Conservation (phyloP, 2,113 vertebrate species). For the Riparia riparia region DNA sequence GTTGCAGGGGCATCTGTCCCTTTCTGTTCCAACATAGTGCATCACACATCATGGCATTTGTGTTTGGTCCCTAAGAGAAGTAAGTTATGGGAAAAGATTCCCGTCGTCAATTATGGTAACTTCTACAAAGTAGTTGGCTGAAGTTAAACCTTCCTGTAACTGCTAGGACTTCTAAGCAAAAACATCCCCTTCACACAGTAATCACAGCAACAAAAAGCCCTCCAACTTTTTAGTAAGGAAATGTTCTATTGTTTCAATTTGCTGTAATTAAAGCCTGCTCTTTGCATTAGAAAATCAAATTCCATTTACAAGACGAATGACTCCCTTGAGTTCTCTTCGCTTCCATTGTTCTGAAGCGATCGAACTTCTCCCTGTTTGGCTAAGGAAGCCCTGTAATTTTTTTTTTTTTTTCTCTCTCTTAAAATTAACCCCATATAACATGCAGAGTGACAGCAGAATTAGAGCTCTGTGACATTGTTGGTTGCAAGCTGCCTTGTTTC, state of each 20-base stretch:
- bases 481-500: not conserved
- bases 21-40: not conserved
- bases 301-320: not conserved
- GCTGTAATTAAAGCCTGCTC: slow-evolving; percentile 34
- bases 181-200: not conserved
- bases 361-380: not conserved
- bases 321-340: not conserved
- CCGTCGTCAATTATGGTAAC: not conserved
- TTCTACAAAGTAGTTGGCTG: not conserved
- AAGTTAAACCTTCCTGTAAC: not conserved
- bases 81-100: not conserved
- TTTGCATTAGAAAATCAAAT: slow-evolving; percentile 48
- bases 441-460: not conserved
- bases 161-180: not conserved
- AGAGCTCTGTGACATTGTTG: not conserved
- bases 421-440: not conserved
- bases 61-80: not conserved
- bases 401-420: not conserved
- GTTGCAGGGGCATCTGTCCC: not conserved
- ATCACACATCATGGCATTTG: not conserved
- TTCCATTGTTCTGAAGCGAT: not conserved
- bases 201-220: not conserved
- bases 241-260: slow-evolving; percentile 32
- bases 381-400: not conserved
- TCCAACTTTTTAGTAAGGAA: slow-evolving; percentile 21